phyloP scores from a whole-genome alignment of 2,797 vertebrate species.

The Eupleurogrammus muticus region DNA sequence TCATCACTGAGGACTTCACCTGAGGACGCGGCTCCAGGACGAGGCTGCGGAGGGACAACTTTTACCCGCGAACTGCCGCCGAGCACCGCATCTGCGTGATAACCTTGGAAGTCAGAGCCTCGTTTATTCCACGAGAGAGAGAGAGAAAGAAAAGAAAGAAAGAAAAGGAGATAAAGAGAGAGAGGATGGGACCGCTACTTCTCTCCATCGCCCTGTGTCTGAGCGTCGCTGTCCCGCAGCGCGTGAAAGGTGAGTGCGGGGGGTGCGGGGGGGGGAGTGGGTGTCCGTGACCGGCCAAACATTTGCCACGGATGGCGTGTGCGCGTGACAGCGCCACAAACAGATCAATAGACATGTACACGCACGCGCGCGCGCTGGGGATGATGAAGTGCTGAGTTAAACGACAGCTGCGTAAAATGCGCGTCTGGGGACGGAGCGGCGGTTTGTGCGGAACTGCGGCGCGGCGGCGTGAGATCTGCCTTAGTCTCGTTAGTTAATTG shows the following conservation, averaged over 20 bases:
- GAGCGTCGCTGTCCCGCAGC: constrained; percentile 84
- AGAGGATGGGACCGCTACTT: constrained; percentile 85
- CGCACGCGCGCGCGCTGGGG: not conserved
- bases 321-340: constrained; percentile 1
- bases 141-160: too few relatives aligned
- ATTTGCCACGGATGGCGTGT: constrained; percentile 3
- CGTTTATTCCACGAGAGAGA: constrained; percentile 16
- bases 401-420: not conserved
- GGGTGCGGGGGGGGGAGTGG: constrained; percentile 52
- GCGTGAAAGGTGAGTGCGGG: constrained; percentile 83
- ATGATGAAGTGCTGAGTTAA: constrained; percentile 8
- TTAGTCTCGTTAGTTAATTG: constrained; percentile 36
- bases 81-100: constrained; percentile 44
- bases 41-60: constrained; percentile 70
- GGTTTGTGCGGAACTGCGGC: constrained; percentile 33
- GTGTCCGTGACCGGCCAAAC: constrained; percentile 30
- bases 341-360: constrained; percentile 1
- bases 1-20: constrained; percentile 67
- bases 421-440: constrained; percentile 2
- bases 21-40: constrained; percentile 63
- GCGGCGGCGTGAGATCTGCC: not conserved
- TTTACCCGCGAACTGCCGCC: constrained; percentile 58
- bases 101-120: constrained; percentile 76
- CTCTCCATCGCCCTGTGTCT: constrained; percentile 80
- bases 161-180: constrained; percentile 6